Evolutionary conservation across 2,797 vertebrate species (phyloP), one percentile per base, ranked within the genome.

Genomic region (Pseudopleuronectes americanus): DNA sequence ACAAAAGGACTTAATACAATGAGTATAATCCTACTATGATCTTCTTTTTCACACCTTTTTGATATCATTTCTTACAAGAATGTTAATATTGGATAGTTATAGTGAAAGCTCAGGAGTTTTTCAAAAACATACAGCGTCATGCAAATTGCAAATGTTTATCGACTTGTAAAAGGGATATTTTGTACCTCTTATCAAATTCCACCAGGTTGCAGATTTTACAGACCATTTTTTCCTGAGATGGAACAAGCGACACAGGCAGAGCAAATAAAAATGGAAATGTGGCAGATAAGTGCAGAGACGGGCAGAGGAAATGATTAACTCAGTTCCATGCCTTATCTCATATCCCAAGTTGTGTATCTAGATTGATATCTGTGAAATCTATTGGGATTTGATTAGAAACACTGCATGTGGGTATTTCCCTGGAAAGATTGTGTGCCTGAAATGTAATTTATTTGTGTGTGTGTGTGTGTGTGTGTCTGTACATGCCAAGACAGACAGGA

Each of bases 181-280:
- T 57, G 26, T 16, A 24, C 23, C 60, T 53, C 19, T 63, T 33
- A 75, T 69, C 57, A 24, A 58, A 60, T 64, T 41, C 52, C 6
- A 52, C 43, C 33, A 57, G 19, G 17, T 36, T 54, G 31, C 21
- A 61, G 26, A 66, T 74, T 49, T 43, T 4, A 33, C 24, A 67
- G 47, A 13, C 36, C 64, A 57, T 61, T 74, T 48, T 31, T 64
- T 52, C 63, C 41, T 47, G 52, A 57, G 61, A 74, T 57, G 2
- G 43, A 17, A 53, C 47, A 48, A n/a, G 28, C n/a, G 13, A 71
- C 47, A 65, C 45, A 53, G 47, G 8, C 31, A 48, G 54, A 52
- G 59, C 21, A 58, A 79, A 77, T 57, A 52, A 51, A 81, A 77
- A 77, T 77, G 62, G 19, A 86, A 81, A 84, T 80, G 36, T 55